Percentiles rank a stretch among this genome's conserved stretches.
Evolutionary conservation across 2,888 invertebrate species (phyloP).

Genomic region (Thecophora atra): DNA sequence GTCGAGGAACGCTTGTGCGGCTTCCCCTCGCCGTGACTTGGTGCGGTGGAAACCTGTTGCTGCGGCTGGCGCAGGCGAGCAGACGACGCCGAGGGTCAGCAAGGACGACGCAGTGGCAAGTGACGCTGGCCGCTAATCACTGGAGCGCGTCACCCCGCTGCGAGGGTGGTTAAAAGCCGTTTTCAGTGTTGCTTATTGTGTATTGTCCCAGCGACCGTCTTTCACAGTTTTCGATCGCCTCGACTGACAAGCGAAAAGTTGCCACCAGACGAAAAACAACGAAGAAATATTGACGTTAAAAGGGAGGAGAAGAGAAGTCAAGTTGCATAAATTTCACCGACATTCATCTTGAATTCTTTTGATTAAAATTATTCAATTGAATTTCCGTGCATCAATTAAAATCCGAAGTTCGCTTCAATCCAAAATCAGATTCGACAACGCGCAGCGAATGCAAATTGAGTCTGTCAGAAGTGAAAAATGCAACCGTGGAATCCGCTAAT

Average conservation of each 20-base stretch:
- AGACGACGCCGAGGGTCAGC: background rate
- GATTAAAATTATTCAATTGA: conserved; percentile 3
- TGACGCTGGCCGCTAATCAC: background rate
- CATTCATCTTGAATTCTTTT: background rate
- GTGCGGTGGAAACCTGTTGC: conserved; percentile 8
- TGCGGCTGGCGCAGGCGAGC: background rate
- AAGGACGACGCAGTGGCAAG: background rate
- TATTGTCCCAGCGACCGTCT: background rate
- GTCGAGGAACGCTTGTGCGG: background rate
- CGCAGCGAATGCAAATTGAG: conserved; percentile 3
- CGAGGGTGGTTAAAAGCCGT: background rate
- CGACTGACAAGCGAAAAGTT: background rate
- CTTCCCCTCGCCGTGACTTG: conserved; percentile 1
- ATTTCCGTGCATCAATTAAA: conserved; percentile 9
- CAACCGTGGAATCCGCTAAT: conserved; percentile 15
- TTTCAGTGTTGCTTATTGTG: background rate
- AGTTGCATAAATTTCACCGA: background rate
- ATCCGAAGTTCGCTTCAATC: background rate
- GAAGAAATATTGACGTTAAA: no score
- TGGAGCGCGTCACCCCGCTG: background rate
- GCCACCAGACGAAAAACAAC: background rate
- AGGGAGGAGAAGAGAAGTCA: no score
- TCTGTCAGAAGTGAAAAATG: conserved; percentile 20
- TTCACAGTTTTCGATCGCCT: background rate
- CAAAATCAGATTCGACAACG: background rate